These are phyloP conservation scores for Mustela lutreola DNA, from an alignment of 2,113 vertebrate species.

Conservation along the genomic window DNA sequence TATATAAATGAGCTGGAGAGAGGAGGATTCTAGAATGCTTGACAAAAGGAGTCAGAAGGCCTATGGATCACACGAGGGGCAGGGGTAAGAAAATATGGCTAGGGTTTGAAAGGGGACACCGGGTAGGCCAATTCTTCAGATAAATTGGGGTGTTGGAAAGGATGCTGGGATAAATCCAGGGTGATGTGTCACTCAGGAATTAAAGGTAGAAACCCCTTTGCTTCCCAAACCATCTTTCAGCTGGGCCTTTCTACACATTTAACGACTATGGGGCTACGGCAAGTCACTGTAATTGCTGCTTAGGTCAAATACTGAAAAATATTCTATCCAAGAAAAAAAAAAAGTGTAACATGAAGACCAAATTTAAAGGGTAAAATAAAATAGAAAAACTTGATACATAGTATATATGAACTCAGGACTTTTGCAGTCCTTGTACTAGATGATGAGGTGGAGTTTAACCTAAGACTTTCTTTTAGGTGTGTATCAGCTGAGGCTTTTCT, in stretches of 20 bases:
- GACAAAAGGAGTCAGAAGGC: background rate
- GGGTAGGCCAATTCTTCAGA: background rate
- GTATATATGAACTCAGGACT: background rate
- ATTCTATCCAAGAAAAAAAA: background rate
- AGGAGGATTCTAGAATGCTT: background rate
- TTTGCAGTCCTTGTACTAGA: background rate
- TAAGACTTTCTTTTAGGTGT: background rate
- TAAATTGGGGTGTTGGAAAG: background rate
- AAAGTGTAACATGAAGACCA: background rate
- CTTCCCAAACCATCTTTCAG: background rate
- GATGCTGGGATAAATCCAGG: background rate
- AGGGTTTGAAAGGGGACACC: background rate
- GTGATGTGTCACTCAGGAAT: background rate
- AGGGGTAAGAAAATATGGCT: background rate
- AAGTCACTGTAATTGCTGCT: background rate
- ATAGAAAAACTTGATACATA: background rate
- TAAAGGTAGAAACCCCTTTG: too few species aligned
- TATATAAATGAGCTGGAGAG: background rate
- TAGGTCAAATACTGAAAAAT: background rate
- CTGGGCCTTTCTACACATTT: background rate
- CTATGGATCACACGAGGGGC: background rate
- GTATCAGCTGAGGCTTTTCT: background rate
- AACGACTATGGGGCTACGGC: background rate
- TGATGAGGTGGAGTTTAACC: slow-evolving; percentile 2
- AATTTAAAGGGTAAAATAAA: background rate